Evolutionary conservation across 2,797 vertebrate species (phyloP), one percentile per base, ranked within the genome.

Genomic region (Melanogrammus aeglefinus): DNA sequence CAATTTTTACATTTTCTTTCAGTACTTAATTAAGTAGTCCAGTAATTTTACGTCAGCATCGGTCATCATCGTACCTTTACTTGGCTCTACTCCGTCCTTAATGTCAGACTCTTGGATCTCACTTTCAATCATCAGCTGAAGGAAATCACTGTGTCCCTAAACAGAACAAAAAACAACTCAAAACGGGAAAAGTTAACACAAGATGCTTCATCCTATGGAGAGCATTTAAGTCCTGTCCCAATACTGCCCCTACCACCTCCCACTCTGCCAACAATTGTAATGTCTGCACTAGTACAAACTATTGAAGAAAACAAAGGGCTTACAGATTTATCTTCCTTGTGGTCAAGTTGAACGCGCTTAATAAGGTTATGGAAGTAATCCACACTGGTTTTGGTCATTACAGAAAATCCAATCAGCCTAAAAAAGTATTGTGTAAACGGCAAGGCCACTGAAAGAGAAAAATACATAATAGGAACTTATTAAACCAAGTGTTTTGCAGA

Each of bases 331-430:
- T 82, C 89, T 39, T 13, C 7, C 0, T 12, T 21, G 73, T 92
- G 81, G 31, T 95, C 86, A 8, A 91, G 88, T 87, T 95, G 95
- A n/a, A 96, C 92, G 72, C 76, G 92, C 76, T 74, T 86, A 29
- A 95, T 83, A 31, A 93, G 21, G 0, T n/a, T 66, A 8, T 72
- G 84, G 83, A 95, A 95, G 86, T 93, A 96, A 0, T 90, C 63
- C 16, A 91, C 0, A 6, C 88, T 78, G 0, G 71, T 6, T 18
- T 74, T 85, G 12, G 92, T 74, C 1, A 95, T 51, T 0, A 95
- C 0, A 0, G 80, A 86, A 1, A 96, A 0, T 0, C 87, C 89
- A 73, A 95, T 63, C 78, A 87, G 87, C 0, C 90, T 75, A 47
- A 95, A 8, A 63, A 95, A 14, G 18, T 79, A 88, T 0, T 0